Evolutionary conservation across 1,140 invertebrate genomes (phyloP), one percentile per base, ranked within the genome.

Genomic region (Drosophila busckii): DNA sequence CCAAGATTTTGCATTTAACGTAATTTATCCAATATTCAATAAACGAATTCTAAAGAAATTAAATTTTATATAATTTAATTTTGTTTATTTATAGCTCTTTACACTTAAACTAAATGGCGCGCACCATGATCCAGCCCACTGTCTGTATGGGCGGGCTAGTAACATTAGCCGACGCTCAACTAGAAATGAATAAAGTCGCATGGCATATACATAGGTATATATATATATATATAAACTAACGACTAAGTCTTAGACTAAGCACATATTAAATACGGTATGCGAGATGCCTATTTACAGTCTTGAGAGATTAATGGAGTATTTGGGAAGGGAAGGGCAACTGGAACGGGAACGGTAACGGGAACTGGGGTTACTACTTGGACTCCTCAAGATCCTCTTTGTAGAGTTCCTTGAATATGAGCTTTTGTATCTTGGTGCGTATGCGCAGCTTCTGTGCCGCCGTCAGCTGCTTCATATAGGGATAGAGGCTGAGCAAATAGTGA

Each of bases 401-500:
- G 22, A 87, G 75, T 58, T 87, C 86, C 40, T 87, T 87, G 19
- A 87, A 87, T 15, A 87, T 87, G 50, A 87, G 61, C 46, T 87
- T 87, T 73, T 87, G 86, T 64, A 87, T 87, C 69, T 86, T 87
- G 41, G 83, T 87, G 50, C 86, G 78, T 42, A 86, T 85, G 22
- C 83, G 73, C 31, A 87, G 40, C 41, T 87, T 87, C 25, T 87
- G 86, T 4, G 86, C 70, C 7, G 84, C 70, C 25, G 67, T 86
- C 41, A 87, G 37, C 28, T 87, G 84, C 28, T 83, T 86, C 84
- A 87, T 86, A 34, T 85, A 87, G 3, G 86, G 86, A 64, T 87
- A 84, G 20, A 87, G 60, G 25, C 84, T 86, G 4, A 87, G 63
- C 50, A 87, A 62, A 22, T 87, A 87, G 58, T 86, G 84, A 56